Evolutionary conservation across 2,888 invertebrate species (phyloP).

Genomic region (Dugesia japonica): DNA sequence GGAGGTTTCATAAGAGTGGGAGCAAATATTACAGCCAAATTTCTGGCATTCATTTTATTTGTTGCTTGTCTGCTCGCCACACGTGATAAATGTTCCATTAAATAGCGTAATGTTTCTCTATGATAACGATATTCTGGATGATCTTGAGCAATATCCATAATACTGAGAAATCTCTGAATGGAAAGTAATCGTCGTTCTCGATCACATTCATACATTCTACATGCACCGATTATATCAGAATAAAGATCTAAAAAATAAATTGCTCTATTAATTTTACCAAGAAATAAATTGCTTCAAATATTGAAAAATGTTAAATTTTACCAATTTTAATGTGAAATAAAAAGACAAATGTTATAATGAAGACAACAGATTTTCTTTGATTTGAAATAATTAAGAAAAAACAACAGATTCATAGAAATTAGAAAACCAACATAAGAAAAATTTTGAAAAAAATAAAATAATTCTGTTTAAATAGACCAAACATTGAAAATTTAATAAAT

Average conservation of each 20-base stretch:
- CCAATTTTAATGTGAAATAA: no score
- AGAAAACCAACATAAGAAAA: no score
- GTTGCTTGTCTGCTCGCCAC: slow-evolving; percentile 24
- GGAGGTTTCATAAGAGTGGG: slow-evolving; percentile 30
- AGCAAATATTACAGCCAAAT: slow-evolving; percentile 33
- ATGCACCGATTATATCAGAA: slow-evolving; percentile 25
- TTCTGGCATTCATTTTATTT: slow-evolving; percentile 29
- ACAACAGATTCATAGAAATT: no score
- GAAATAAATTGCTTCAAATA: no score
- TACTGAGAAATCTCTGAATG: slow-evolving; percentile 33
- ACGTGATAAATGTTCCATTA: slow-evolving; percentile 30
- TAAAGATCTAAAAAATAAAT: slow-evolving; percentile 5
- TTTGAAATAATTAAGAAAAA: no score
- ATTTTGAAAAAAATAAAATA: no score
- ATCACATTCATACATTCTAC: not conserved
- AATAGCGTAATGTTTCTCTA: slow-evolving; percentile 25
- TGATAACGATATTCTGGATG: slow-evolving; percentile 32
- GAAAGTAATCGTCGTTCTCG: slow-evolving; percentile 24
- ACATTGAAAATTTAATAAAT: no score
- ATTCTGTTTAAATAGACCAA: no score
- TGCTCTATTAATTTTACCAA: no score
- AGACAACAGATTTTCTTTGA: no score
- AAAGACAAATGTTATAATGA: no score
- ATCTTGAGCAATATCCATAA: slow-evolving; percentile 31
- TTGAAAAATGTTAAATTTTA: no score